Evolutionary conservation across 2,888 invertebrate genomes (phyloP).

Genomic region (Elmis aenea): DNA sequence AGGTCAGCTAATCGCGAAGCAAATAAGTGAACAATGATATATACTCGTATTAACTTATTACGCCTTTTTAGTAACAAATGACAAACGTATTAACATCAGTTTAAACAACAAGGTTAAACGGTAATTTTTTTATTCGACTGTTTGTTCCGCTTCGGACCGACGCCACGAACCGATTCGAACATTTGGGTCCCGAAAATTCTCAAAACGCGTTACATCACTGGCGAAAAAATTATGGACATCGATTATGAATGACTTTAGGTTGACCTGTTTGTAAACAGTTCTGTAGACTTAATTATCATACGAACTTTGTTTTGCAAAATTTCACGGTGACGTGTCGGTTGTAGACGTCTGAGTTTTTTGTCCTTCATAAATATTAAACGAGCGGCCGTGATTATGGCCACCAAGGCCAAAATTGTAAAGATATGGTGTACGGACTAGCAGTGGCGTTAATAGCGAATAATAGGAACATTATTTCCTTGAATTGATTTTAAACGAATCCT

Average conservation of each 20-base stretch:
- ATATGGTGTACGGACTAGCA: too few relatives aligned
- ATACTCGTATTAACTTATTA: conserved; percentile 15
- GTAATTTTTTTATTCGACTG: too few relatives aligned
- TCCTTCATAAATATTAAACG: conserved; percentile 16
- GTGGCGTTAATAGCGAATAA: too few relatives aligned
- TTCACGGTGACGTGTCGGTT: conserved; percentile 11
- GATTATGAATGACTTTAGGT: conserved; percentile 10
- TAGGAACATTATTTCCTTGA: too few relatives aligned
- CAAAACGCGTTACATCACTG: background rate
- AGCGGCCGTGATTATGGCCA: conserved; percentile 11
- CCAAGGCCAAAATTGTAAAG: conserved; percentile 13
- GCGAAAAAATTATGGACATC: background rate
- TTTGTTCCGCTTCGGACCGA: too few relatives aligned
- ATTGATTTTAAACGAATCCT: too few relatives aligned
- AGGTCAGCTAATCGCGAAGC: conserved; percentile 20
- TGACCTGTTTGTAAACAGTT: conserved; percentile 8
- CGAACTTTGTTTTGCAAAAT: conserved; percentile 15
- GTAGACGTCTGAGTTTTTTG: conserved; percentile 14
- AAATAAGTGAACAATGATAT: conserved; percentile 18
- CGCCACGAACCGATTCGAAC: too few relatives aligned
- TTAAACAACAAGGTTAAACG: too few relatives aligned
- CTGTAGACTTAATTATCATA: too few relatives aligned
- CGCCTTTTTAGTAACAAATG: conserved; percentile 14
- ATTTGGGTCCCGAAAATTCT: too few relatives aligned
- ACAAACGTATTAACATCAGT: conserved; percentile 14